Evolutionary conservation across 2,888 invertebrate species (phyloP), one percentile per base, ranked within the genome.

Genomic region (Plagodis dolabraria): DNA sequence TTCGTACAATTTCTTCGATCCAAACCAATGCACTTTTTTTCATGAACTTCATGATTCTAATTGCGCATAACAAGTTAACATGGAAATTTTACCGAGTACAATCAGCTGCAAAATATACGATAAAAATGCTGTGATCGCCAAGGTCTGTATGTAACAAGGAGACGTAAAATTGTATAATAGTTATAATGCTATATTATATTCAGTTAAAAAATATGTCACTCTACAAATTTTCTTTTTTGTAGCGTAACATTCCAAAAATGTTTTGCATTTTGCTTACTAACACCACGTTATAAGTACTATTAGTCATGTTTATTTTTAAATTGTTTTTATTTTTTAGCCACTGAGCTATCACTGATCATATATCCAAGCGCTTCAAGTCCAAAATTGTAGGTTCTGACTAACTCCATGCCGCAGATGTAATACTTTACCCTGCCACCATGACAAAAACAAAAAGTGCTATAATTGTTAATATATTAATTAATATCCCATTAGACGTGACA

Each of bases 251-350:
- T 5, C 33, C 53, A 0, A 47, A 9, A 4, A 48, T 33, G 0
- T 60, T 35, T 43, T 61, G 53, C 33, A 57, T 42, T 53, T 53
- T 57, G 6, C 57, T 35, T 5, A 61, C 12, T 2, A 61, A 49
- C n/a, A 36, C 33, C 0, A 57, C 60, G 12, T 61, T 57, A 0
- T 35, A 36, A 11, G 12, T 33, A 9, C 36, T 53, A n/a, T 57
- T 52, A 33, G 7, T 36, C 5, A 5, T 9, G 7, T 53, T 49
- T 4, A 22, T 22, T 2, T 33, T n/a, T 12, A 61, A 42, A 12
- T 56, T 46, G n/a, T n/a, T n/a, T n/a, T n/a, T n/a, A n/a, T n/a
- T n/a, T n/a, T n/a, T n/a, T n/a, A n/a, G n/a, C n/a, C n/a, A n/a
- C n/a, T n/a, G n/a, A n/a, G n/a, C n/a, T n/a, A n/a, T n/a, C n/a